Base-by-base conservation (phyloP, 2,888 invertebrate species). In the Drosophila diplacantha region DNA sequence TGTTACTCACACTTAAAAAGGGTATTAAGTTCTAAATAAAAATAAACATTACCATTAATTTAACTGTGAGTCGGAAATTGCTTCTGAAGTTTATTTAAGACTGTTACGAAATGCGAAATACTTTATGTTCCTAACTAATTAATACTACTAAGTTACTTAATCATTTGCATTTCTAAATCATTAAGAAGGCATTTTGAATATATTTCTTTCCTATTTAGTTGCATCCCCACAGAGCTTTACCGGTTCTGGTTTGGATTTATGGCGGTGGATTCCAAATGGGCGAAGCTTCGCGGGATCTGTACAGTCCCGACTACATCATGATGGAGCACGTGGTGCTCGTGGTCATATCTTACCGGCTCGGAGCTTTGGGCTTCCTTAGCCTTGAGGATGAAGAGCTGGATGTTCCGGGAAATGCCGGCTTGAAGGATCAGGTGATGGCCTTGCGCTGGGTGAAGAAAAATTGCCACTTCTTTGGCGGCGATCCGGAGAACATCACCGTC, bases 401-500 rank as follows among this genome's bases (percentile, higher is more conserved):
- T 49, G 87, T 90, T 47, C 90, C 90, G 0, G 90, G 90, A 2
- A 91, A 91, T 79, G 89, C 90, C 0, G 90, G 89, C 3, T 83
- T 91, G 0, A 90, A 90, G 81, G 91, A 91, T 76, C 89, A 90
- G 84, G 86, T 90, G 1, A 69, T 90, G 76, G 90, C 90, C 1
- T 71, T 91, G 41, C 88, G 88, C 68, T 91, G 90, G 90, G 86
- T 91, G 0, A 88, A 89, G 66, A 82, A 81, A 2, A 91, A 91
- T 71, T 89, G 90, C 18, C 66, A 81, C 12, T 85, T 85, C 54
- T 91, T 91, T 74, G 89, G 89, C 34, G 91, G 91, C 3, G 89
- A 91, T 82, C 86, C 89, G 0, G 78, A 89, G 8, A 91, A 91
- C 63, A 90, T 88, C 3, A 90, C 90, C 0, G 84, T 91, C 9